phyloP scores from a whole-genome alignment of 2,113 vertebrate genomes.

The Myocastor coypus region DNA sequence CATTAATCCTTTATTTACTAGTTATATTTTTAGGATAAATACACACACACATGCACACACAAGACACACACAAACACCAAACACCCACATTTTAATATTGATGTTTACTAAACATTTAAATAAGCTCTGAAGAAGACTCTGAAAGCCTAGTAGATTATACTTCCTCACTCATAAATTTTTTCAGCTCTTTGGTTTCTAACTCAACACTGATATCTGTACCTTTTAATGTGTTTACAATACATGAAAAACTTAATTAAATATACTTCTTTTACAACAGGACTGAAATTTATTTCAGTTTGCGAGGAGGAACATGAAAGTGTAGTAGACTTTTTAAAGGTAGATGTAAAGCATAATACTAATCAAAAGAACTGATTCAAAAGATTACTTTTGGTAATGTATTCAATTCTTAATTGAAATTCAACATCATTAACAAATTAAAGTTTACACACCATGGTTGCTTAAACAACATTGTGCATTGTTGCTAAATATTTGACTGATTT shows the following conservation, averaged over 20 bases:
- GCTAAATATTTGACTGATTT: conserved; percentile 57
- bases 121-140: conserved; percentile 53
- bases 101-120: conserved; percentile 76
- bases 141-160: conserved; percentile 41
- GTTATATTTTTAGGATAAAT: conserved; percentile 42
- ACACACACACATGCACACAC: not conserved
- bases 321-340: not conserved
- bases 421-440: conserved; percentile 42
- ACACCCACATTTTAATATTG: conserved; percentile 60
- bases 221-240: conserved; percentile 54
- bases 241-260: conserved; percentile 62
- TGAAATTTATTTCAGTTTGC: conserved; percentile 70
- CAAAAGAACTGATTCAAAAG: conserved; percentile 52
- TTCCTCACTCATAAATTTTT: conserved; percentile 73
- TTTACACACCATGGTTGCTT: conserved; percentile 37
- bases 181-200: conserved; percentile 59
- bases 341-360: conserved; percentile 19
- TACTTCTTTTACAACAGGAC: conserved; percentile 39
- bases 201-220: conserved; percentile 62
- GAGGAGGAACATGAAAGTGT: not conserved
- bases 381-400: conserved; percentile 42
- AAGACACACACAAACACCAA: not conserved
- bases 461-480: conserved; percentile 33
- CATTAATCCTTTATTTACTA: conserved; percentile 58
- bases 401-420: conserved; percentile 61